Evolutionary conservation across 1,140 invertebrate species (phyloP).

Genomic region (Drosophila teissieri): DNA sequence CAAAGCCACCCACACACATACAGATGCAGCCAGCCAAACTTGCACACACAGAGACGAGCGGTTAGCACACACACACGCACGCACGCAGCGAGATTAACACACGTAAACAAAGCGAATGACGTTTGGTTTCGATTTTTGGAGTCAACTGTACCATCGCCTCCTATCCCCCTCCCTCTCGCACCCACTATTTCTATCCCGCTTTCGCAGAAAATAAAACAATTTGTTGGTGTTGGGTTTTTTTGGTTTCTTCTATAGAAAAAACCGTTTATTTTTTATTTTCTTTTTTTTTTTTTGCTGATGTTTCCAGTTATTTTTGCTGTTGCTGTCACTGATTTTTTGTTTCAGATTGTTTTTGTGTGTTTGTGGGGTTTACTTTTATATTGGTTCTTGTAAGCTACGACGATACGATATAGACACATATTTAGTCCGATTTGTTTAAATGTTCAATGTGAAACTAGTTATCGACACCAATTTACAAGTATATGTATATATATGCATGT

Average conservation of each 20-base stretch:
- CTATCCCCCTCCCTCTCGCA: background rate
- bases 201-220: slow-evolving; percentile 9
- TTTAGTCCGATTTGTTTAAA: slow-evolving; percentile 22
- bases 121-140: slow-evolving; percentile 41
- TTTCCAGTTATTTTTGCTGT: slow-evolving; percentile 22
- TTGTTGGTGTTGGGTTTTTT: slow-evolving; percentile 58
- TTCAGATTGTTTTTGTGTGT: slow-evolving; percentile 1
- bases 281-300: slow-evolving; percentile 47
- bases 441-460: slow-evolving; percentile 13
- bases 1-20: background rate
- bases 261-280: slow-evolving; percentile 70
- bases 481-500: slow-evolving; percentile 11
- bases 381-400: slow-evolving; percentile 21
- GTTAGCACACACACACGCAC: background rate
- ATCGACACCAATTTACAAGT: slow-evolving; percentile 28
- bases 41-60: background rate
- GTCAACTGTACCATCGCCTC: slow-evolving; percentile 32
- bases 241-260: slow-evolving; percentile 77
- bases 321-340: slow-evolving; percentile 12
- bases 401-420: slow-evolving; percentile 30
- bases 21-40: background rate
- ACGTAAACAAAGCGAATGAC: slow-evolving; percentile 41
- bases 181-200: slow-evolving; percentile 5
- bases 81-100: slow-evolving; percentile 22
- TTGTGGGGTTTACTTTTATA: background rate